These are phyloP conservation scores for Calliopsis andreniformis DNA, from an alignment of 1,140 invertebrate species.

Conservation along the genomic window DNA sequence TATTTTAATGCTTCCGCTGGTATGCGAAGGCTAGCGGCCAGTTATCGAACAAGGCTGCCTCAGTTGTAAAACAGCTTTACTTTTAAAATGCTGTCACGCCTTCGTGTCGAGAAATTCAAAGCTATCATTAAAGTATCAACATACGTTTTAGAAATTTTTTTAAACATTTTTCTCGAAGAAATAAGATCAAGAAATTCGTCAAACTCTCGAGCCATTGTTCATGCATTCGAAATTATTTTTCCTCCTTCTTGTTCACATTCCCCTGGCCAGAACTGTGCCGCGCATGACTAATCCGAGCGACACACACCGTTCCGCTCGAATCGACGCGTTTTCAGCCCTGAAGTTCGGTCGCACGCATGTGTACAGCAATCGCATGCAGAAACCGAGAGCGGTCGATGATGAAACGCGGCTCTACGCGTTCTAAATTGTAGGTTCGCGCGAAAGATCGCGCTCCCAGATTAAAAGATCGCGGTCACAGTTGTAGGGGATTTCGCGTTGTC, in stretches of 20 bases:
- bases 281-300: conserved; percentile 52
- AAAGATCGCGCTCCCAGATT: neutral
- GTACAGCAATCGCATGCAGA: neutral
- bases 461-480: neutral
- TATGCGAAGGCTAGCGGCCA: conserved; percentile 15
- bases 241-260: conserved; percentile 7
- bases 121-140: too few species aligned
- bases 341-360: conserved; percentile 15
- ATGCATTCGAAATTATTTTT: conserved; percentile 12
- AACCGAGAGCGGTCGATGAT: neutral
- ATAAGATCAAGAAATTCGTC: too few species aligned
- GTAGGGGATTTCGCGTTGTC: conserved; percentile 22
- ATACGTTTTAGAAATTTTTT: too few species aligned
- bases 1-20: neutral
- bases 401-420: conserved; percentile 10
- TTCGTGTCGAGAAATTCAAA: too few species aligned
- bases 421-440: conserved; percentile 22
- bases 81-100: too few species aligned
- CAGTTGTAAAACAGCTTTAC: neutral
- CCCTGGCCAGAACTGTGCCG: conserved; percentile 10
- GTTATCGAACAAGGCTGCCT: conserved; percentile 5
- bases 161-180: too few species aligned
- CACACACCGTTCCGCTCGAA: conserved; percentile 11
- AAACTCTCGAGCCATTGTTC: neutral
- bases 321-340: neutral